These are phyloP conservation scores for Zootermopsis nevadensis DNA, from an alignment of 2,888 invertebrate species.

Conservation along the genomic window DNA sequence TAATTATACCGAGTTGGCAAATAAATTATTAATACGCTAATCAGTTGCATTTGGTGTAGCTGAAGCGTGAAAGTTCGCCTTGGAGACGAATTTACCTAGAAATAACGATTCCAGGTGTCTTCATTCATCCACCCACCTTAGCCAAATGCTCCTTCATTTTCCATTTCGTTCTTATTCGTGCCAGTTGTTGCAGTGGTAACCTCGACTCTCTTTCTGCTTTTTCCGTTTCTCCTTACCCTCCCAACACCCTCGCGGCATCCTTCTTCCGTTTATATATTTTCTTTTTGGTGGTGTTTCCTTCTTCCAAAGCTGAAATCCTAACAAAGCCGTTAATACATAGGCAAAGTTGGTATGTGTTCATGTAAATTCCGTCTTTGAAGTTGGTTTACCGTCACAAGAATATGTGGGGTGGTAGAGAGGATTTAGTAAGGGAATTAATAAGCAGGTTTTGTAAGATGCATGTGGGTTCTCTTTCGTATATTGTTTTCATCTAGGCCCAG, in stretches of 20 bases:
- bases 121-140: not conserved
- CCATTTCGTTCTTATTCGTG: not conserved
- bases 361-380: slow-evolving; percentile 21
- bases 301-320: not conserved
- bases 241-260: not conserved
- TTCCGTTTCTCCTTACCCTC: not conserved
- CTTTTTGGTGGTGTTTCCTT: slow-evolving; percentile 7
- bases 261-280: not conserved
- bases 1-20: not conserved
- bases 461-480: not conserved
- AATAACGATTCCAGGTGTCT: not conserved
- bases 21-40: too few species aligned
- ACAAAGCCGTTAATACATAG: slow-evolving; percentile 21
- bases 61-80: too few species aligned
- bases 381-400: not conserved
- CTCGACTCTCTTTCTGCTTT: not conserved
- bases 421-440: not conserved
- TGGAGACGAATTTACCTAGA: too few species aligned
- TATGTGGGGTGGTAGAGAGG: not conserved
- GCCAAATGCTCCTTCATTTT: not conserved
- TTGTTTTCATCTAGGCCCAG: not conserved
- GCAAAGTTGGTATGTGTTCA: not conserved
- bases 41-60: too few species aligned
- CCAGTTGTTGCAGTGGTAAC: not conserved
- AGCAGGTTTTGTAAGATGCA: not conserved